A percentile compares a stretch with the other conserved stretches of the same genome.
These are phyloP conservation scores for Polydrusus cervinus DNA, from an alignment of 2,888 invertebrate species.

Conservation along the genomic window DNA sequence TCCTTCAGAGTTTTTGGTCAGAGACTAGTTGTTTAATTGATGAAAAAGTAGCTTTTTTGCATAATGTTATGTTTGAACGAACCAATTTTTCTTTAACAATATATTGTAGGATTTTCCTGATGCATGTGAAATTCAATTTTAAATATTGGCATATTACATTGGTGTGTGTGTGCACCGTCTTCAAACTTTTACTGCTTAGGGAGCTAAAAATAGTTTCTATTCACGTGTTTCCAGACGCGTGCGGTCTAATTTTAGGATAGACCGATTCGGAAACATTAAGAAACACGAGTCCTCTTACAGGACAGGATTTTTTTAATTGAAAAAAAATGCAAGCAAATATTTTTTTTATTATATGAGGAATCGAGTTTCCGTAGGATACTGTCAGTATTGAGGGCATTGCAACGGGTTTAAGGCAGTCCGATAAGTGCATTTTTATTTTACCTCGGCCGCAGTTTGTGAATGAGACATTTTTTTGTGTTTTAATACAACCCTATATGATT, in stretches of 20 bases:
- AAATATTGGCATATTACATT: not conserved
- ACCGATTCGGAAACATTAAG: conserved; percentile 23
- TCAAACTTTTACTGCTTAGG: conserved; percentile 28
- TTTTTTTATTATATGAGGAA: no score
- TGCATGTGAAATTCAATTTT: not conserved
- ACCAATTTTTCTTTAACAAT: not conserved
- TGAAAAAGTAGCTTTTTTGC: no score
- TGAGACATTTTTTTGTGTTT: no score
- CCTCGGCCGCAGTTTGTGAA: no score
- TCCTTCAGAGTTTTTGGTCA: no score
- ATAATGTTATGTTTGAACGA: no score
- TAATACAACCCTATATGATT: no score
- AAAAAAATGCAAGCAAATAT: not conserved
- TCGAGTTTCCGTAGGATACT: no score
- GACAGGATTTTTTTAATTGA: not conserved
- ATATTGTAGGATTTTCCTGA: not conserved
- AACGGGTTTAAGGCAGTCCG: no score
- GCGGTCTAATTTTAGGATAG: conserved; percentile 36
- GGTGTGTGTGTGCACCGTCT: conserved; percentile 2
- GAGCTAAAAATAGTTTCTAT: conserved; percentile 35
- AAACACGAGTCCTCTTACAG: conserved; percentile 23
- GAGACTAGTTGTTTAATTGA: no score
- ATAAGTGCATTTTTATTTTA: no score
- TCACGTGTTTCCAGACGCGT: conserved; percentile 39
- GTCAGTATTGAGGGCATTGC: no score